Conservation (phyloP, 2,113 vertebrate species). For the Vulpes ferrilata region DNA sequence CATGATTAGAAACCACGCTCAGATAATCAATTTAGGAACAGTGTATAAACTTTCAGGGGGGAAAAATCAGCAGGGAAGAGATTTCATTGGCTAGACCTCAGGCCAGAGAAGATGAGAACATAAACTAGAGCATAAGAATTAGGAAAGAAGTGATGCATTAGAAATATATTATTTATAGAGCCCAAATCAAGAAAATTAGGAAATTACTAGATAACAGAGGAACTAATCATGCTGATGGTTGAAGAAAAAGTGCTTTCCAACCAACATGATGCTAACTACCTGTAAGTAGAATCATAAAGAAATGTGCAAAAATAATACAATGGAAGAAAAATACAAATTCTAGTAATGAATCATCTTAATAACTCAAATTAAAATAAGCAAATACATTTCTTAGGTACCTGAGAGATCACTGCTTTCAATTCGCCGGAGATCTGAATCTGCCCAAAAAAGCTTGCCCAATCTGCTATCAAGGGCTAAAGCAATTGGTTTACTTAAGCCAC, state of each 20-base stretch:
- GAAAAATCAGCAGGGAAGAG: not conserved
- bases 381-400: slow-evolving; percentile 88
- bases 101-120: slow-evolving; percentile 1
- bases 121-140: slow-evolving; percentile 25
- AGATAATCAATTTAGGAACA: slow-evolving; percentile 30
- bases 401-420: slow-evolving; percentile 99
- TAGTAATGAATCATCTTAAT: not conserved
- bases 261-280: not conserved
- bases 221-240: not conserved
- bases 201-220: not conserved
- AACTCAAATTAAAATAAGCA: slow-evolving; percentile 50
- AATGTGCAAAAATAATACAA: slow-evolving; percentile 25
- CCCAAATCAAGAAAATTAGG: not conserved
- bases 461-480: slow-evolving; percentile 96
- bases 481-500: slow-evolving; percentile 93
- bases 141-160: slow-evolving; percentile 2
- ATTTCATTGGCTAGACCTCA: not conserved
- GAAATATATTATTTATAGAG: slow-evolving; percentile 6
- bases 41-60: not conserved
- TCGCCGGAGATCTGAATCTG: slow-evolving; percentile 96
- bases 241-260: slow-evolving; percentile 46
- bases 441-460: slow-evolving; percentile 97
- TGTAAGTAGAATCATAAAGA: not conserved
- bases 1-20: slow-evolving; percentile 6
- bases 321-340: slow-evolving; percentile 37